Base-by-base conservation (phyloP, 2,113 vertebrate species). In the Callorhinus ursinus region DNA sequence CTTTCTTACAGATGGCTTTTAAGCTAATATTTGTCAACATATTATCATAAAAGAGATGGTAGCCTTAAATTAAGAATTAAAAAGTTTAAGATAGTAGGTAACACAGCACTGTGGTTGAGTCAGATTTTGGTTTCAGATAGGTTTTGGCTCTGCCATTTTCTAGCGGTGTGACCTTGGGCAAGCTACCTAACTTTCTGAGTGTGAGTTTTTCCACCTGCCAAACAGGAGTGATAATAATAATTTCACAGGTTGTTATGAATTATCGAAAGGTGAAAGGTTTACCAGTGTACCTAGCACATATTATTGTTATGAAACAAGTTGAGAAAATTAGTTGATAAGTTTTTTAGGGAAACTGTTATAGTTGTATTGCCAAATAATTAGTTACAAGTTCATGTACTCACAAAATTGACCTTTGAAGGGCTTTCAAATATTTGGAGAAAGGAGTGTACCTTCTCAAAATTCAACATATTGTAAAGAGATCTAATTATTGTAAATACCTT, bases 361-460 rank as follows among this genome's bases (percentile, higher is more conserved):
- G 89, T 49, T 90, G 46, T 85, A 74, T 80, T 85, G 26, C 36
- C 67, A 74, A 93, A 93, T 72, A 76, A 71, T 63, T 21, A 93
- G n/a, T 83, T 53, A 85, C 55, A 49, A 72, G 36, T 84, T 85
- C 42, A 88, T 24, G 7, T 21, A 84, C 36, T 85, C 42, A 85
- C 31, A 72, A 84, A 84, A 63, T 92, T 85, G 72, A 85, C 49
- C 53, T 88, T 69, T 96, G 28, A 61, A 69, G 57, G 87, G 63
- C 9, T 81, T 69, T 81, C 63, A 82, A 69, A 49, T 87, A 59
- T 42, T 16, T 59, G 36, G 4, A 71, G 22, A 81, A 90, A 90
- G 46, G 24, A 72, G 5, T 87, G 14, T 55, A 74, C 36, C 31
- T 91, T 93, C 90, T 67, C 65, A 95, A 71, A 97, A 95, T 86